These are phyloP conservation scores for Ailurus styani DNA, from an alignment of 2,113 vertebrate species.

Conservation along the genomic window DNA sequence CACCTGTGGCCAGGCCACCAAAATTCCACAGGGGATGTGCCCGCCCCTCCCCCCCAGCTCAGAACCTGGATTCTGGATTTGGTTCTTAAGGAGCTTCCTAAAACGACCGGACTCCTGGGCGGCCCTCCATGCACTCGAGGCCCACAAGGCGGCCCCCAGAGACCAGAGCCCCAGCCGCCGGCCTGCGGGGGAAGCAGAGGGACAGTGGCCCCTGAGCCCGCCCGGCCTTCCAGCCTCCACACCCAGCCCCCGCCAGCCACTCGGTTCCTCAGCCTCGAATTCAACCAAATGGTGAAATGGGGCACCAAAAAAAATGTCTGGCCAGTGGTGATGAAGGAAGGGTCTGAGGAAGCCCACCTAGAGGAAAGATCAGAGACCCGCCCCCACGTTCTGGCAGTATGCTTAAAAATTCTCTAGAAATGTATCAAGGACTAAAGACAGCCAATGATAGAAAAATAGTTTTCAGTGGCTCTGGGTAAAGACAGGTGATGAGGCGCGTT, in stretches of 20 bases:
- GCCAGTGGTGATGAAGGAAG: slow-evolving; percentile 13
- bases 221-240: not conserved
- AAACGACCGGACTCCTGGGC: not conserved
- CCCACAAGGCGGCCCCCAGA: not conserved
- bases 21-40: not conserved
- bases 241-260: not conserved
- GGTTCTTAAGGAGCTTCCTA: not conserved
- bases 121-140: not conserved
- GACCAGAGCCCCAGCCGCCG: fast-evolving
- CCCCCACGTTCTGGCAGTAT: slow-evolving; percentile 71
- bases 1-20: not conserved
- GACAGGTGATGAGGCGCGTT: slow-evolving; percentile 26
- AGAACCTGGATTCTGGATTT: not conserved
- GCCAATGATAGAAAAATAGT: slow-evolving; percentile 85
- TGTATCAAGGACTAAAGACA: slow-evolving; percentile 77
- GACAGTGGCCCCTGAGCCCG: fast-evolving
- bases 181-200: not conserved
- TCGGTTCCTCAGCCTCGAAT: not conserved
- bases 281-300: slow-evolving; percentile 7
- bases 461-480: slow-evolving; percentile 82
- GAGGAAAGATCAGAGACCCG: slow-evolving; percentile 64
- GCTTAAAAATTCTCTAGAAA: slow-evolving; percentile 76
- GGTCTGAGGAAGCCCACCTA: not conserved
- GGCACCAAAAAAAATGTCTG: not conserved
- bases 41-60: not conserved